phyloP scores from a whole-genome alignment of 2,113 vertebrate species.

The Elephantulus edwardii region DNA sequence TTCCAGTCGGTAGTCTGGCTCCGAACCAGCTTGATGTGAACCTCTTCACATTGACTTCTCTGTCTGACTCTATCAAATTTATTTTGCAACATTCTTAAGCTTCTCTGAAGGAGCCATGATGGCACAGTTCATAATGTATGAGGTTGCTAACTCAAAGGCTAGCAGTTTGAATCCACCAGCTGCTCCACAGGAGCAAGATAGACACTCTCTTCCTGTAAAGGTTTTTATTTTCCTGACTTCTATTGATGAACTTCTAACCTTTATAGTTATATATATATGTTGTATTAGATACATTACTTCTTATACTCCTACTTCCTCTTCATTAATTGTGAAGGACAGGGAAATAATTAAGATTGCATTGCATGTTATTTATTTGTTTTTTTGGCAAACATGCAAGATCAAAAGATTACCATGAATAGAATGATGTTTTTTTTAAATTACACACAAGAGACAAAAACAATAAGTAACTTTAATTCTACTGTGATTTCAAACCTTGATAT shows the following conservation, averaged over 20 bases:
- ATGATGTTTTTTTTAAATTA: not conserved
- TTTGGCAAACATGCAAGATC: not conserved
- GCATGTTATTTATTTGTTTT: not conserved
- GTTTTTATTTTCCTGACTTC: not conserved
- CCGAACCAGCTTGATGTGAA: too few relatives aligned
- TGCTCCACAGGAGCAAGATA: too few relatives aligned
- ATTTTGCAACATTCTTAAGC: not conserved
- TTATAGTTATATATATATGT: not conserved
- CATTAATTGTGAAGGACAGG: not conserved
- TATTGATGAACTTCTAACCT: not conserved
- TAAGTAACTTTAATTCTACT: not conserved
- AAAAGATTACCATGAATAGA: not conserved
- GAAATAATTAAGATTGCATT: not conserved
- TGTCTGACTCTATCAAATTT: too few relatives aligned
- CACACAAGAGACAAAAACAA: not conserved
- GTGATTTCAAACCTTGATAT: not conserved
- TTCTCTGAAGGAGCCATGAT: too few relatives aligned
- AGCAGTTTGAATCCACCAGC: too few relatives aligned
- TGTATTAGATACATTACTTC: not conserved
- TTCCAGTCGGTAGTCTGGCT: too few relatives aligned
- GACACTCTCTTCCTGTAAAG: too few relatives aligned
- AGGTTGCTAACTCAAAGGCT: too few relatives aligned
- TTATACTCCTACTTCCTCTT: not conserved
- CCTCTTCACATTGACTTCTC: too few relatives aligned
- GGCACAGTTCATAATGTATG: too few relatives aligned